These are phyloP conservation scores for Pomatorhinus ruficollis DNA, from an alignment of 2,113 vertebrate genomes.

Conservation along the genomic window DNA sequence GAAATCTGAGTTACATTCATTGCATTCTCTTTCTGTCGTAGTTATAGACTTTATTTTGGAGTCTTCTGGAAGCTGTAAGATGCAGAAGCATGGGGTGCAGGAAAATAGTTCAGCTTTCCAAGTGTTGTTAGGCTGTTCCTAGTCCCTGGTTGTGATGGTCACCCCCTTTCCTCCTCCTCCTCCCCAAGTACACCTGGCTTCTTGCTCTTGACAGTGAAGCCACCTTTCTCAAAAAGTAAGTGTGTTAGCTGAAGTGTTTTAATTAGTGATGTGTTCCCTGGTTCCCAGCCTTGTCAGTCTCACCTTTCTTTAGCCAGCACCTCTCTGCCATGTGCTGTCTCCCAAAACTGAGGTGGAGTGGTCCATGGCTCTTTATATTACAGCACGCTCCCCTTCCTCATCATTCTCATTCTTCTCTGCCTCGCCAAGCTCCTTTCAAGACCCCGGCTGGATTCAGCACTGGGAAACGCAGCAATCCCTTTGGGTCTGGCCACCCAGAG, in stretches of 20 bases:
- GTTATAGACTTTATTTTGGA: neutral
- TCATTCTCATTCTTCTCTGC: neutral
- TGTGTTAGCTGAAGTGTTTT: neutral
- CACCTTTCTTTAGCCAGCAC: neutral
- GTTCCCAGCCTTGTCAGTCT: neutral
- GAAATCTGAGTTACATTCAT: neutral
- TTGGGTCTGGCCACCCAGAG: neutral
- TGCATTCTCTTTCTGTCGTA: neutral
- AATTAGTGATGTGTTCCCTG: fast-evolving
- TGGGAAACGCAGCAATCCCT: neutral
- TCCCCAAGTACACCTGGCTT: neutral
- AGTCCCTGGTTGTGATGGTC: neutral
- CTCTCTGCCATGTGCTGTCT: neutral
- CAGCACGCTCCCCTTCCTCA: neutral
- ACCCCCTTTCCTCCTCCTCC: neutral
- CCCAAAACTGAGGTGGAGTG: neutral
- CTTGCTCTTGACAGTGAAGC: neutral
- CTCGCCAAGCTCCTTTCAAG: neutral
- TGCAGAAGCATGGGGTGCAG: neutral
- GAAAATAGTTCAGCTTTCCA: neutral
- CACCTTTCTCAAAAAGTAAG: neutral
- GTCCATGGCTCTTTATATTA: neutral
- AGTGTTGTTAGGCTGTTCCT: neutral
- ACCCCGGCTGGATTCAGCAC: fast-evolving
- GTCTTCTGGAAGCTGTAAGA: neutral